Evolutionary conservation across 2,888 invertebrate species (phyloP).

Genomic region (Hirtodrosophila duncani): DNA sequence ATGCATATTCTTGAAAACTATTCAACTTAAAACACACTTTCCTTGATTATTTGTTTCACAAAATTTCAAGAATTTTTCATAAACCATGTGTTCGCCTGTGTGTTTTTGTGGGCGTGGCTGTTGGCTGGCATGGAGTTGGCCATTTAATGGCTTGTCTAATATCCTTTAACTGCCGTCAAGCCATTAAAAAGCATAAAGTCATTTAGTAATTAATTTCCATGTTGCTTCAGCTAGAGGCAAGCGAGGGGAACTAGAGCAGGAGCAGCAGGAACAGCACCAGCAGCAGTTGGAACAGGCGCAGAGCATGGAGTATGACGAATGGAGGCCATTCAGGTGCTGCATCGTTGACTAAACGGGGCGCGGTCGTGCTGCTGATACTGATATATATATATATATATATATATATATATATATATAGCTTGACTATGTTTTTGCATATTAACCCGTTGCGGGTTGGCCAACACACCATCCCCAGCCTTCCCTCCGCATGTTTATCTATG

Average conservation of each 20-base stretch:
- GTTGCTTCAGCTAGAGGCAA: conserved; percentile 37
- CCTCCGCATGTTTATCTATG: neutral
- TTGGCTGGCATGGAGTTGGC: conserved; percentile 35
- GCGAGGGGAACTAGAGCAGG: conserved; percentile 11
- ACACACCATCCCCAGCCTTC: conserved; percentile 2
- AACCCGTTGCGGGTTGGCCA: conserved; percentile 11
- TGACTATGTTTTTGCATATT: conserved; percentile 33
- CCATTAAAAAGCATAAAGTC: conserved; percentile 72
- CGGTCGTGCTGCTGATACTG: conserved; percentile 19
- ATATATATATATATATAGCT: conserved; percentile 7
- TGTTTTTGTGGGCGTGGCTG: conserved; percentile 8
- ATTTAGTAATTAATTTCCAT: conserved; percentile 71
- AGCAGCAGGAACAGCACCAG: neutral
- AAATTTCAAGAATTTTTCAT: too few relatives aligned
- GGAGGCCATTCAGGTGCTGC: neutral
- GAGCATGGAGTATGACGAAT: too few relatives aligned
- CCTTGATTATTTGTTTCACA: too few relatives aligned
- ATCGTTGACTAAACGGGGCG: conserved; percentile 31
- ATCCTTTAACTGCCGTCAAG: conserved; percentile 66
- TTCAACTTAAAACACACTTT: too few relatives aligned
- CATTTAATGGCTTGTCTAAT: conserved; percentile 70
- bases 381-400: conserved; percentile 14
- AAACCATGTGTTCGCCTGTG: conserved; percentile 2
- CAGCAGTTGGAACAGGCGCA: conserved; percentile 6
- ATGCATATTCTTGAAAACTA: too few relatives aligned